Percentiles rank a stretch among this genome's conserved stretches.
Conservation (phyloP, 2,797 vertebrate species). For the Dendrocincla tyrannina region DNA sequence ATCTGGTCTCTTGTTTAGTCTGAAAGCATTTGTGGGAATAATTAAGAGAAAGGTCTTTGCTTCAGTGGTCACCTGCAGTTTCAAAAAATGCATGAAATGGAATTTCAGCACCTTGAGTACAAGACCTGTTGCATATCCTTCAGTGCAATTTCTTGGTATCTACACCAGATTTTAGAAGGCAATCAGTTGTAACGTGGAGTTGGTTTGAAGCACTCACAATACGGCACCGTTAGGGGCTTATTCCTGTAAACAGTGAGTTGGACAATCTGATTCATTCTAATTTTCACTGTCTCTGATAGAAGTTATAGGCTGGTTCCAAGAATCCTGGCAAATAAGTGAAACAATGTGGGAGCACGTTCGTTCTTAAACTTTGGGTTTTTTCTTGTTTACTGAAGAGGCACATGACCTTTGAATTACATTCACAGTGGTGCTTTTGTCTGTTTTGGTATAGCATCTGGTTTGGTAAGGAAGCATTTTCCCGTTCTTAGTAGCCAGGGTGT, state of each 20-base stretch:
- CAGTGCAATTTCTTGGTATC: background rate
- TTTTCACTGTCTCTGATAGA: background rate
- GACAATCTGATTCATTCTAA: background rate
- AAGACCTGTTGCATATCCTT: background rate
- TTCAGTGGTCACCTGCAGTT: background rate
- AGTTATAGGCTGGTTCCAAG: background rate
- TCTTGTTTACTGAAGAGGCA: constrained; percentile 28
- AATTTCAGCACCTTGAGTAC: background rate
- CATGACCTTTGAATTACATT: constrained; percentile 25
- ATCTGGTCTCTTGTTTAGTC: background rate
- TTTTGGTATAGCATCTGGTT: constrained; percentile 52
- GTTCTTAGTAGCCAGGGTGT: background rate
- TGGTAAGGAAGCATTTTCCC: constrained; percentile 22
- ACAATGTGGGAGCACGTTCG: background rate
- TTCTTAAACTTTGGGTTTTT: constrained; percentile 1
- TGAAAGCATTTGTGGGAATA: background rate
- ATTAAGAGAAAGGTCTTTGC: background rate
- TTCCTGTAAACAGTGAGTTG: background rate
- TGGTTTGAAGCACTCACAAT: background rate
- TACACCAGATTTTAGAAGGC: background rate
- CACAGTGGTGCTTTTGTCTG: constrained; percentile 16
- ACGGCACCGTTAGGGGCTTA: background rate
- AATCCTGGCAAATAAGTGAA: constrained; percentile 39
- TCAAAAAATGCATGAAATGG: background rate
- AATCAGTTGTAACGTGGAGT: background rate